phyloP scores from a whole-genome alignment of 1,140 invertebrate species.

The Agraylea sexmaculata region DNA sequence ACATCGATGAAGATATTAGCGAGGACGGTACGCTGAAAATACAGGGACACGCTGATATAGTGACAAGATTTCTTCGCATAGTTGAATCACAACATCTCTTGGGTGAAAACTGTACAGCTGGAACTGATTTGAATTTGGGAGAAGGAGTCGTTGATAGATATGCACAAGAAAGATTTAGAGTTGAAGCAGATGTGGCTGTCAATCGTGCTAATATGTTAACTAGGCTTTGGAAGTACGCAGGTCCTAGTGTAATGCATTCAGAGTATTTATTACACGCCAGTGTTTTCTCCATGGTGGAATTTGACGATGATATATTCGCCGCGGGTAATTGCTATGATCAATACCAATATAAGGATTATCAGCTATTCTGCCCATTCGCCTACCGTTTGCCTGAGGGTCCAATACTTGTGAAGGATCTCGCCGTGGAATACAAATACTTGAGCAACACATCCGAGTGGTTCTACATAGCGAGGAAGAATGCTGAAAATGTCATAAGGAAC shows the following conservation, averaged over 20 bases:
- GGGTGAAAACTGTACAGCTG: slow-evolving; percentile 83
- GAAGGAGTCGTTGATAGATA: slow-evolving; percentile 90
- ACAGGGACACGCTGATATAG: slow-evolving; percentile 56
- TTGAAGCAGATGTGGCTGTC: slow-evolving; percentile 81
- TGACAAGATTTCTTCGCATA: slow-evolving; percentile 75
- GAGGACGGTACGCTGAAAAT: slow-evolving; percentile 17
- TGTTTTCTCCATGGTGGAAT: slow-evolving; percentile 85
- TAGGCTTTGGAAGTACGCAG: slow-evolving; percentile 78
- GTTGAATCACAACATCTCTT: slow-evolving; percentile 82
- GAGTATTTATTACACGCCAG: slow-evolving; percentile 82
- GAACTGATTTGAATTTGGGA: slow-evolving; percentile 79
- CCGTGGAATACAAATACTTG: slow-evolving; percentile 85
- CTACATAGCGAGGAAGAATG: slow-evolving; percentile 80
- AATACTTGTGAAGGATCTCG: slow-evolving; percentile 81
- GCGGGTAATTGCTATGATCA: slow-evolving; percentile 81
- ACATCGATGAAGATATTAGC: slow-evolving; percentile 8
- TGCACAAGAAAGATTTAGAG: slow-evolving; percentile 72
- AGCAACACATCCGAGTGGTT: slow-evolving; percentile 90
- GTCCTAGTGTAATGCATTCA: slow-evolving; percentile 59
- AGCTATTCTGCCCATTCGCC: slow-evolving; percentile 85
- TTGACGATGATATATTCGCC: slow-evolving; percentile 89
- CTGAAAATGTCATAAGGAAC: slow-evolving; percentile 72
- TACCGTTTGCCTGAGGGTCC: slow-evolving; percentile 79
- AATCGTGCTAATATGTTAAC: slow-evolving; percentile 92
- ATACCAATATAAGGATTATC: slow-evolving; percentile 70